Evolutionary conservation across 2,888 invertebrate genomes (phyloP).

Genomic region (Iphiclides podalirius): DNA sequence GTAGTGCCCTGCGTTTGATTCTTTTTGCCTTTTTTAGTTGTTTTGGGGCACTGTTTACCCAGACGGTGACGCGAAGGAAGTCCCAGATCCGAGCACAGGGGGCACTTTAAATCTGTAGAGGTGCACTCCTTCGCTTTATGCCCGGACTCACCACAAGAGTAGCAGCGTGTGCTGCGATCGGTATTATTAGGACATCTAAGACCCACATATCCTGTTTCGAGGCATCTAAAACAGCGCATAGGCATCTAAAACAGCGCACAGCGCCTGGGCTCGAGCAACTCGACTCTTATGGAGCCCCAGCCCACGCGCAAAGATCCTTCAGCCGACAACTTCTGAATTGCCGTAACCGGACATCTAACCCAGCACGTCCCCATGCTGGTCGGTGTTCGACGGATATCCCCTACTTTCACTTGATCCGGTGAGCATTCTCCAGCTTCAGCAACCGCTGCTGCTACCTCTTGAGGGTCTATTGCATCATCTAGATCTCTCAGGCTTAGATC

Average conservation of each 20-base stretch:
- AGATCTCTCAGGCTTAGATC: constrained; percentile 16
- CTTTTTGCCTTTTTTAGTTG: neutral
- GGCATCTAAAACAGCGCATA: constrained; percentile 24
- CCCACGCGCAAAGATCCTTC: constrained; percentile 9
- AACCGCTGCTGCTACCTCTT: constrained; percentile 13
- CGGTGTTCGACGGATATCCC: neutral
- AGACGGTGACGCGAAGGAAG: constrained; percentile 4
- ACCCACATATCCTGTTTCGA: constrained; percentile 25
- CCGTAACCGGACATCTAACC: constrained; percentile 14
- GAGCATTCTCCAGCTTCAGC: constrained; percentile 13
- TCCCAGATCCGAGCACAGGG: constrained; percentile 24
- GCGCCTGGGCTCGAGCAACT: constrained; percentile 13
- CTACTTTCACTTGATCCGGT: constrained; percentile 6
- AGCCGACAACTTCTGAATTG: constrained; percentile 4
- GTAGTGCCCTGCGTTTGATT: neutral
- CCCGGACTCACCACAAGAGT: constrained; percentile 22
- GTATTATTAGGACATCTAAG: constrained; percentile 10
- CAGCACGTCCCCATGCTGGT: constrained; percentile 6
- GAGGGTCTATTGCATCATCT: constrained; percentile 12
- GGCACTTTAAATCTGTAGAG: constrained; percentile 13
- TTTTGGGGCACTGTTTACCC: neutral
- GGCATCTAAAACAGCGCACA: no score
- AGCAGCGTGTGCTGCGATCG: no score
- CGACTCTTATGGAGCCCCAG: constrained; percentile 10
- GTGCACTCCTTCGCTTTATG: constrained; percentile 23